Base-by-base conservation (phyloP, 2,888 invertebrate species). In the Amorpha juglandis region DNA sequence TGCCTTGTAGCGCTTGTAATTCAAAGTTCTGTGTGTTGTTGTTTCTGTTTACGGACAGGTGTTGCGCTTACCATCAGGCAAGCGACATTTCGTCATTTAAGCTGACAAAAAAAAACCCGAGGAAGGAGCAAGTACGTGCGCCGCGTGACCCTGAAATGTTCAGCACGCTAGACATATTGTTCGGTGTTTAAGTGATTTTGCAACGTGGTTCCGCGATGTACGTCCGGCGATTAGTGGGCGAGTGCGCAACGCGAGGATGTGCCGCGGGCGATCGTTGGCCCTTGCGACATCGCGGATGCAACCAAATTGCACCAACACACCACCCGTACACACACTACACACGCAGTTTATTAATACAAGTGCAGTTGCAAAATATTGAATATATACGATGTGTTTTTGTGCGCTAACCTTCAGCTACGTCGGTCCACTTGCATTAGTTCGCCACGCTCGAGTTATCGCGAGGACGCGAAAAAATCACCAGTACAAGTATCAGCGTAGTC, bases 221-320 rank as follows among this genome's bases (percentile, higher is more conserved):
- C 89, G 88, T 92, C 92, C 92, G 92, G 90, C 88, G 88, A 91
- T 91, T 91, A 90, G 82, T 68, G 72, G 68, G 78, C 77, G 81
- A 82, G 79, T 89, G 83, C 90, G 92, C 91, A 90, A 90, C 84
- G 82, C 84, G 86, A 90, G 92, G 92, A 92, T 91, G 91, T 84
- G 85, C 89, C 72, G 73, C 71, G 75, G 73, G 74, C 80, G 83
- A 80, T 76, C 78, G 82, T 80, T 75, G 78, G 81, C 80, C 83
- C 89, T 92, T 91, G 87, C 91, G 91, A 90, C 91, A 92, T 87
- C 88, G 85, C 92, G 92, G 92, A 92, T 89, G 89, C 90, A 86
- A 81, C 86, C 79, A 80, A 82, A 85, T 91, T 91, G 91, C 92
- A 88, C 86, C 82, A 85, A 77, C 79, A 81, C 76, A 83, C 83